Base-by-base conservation (phyloP, 2,113 vertebrate species). In the Chunga burmeisteri region DNA sequence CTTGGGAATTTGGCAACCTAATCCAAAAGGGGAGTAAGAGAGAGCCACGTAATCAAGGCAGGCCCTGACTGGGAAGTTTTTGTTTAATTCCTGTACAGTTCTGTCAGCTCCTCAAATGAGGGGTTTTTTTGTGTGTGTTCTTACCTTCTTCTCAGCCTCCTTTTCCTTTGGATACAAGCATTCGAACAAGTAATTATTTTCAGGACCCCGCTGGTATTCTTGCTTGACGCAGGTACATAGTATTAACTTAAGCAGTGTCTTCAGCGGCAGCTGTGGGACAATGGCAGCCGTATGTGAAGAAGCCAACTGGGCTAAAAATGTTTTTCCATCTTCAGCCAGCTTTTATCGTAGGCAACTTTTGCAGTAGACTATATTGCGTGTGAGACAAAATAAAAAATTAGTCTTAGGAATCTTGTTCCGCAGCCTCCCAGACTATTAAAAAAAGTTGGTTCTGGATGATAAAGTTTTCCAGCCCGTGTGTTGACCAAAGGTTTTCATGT, bases 161-260 rank as follows among this genome's bases (percentile, higher is more conserved):
- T 66, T 59, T 83, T 88, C 26, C 21, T 94, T 80, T 32, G 15
- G 44, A 34, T 71, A n/a, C n/a, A 46, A 66, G 27, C 25, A 62
- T 68, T 91, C 74, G 42, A 90, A 38, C 16, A 46, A 74, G 13
- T 70, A 62, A 70, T 87, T 91, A 49, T 94, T 88, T 96, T 77
- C 62, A 85, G 58, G 27, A 68, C 95, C 30, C 52, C 68, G 36
- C 27, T 66, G 26, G 16, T 52, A 18, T n/a, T 86, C 1, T 14
- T 87, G 22, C 30, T 86, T 74, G n/a, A 38, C 0, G 1, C 17
- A 20, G 25, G 10, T 42, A 67, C 2, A 0, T 36, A 56, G 19
- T 18, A 59, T 63, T 74, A 68, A 73, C 5, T 46, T 86, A 29
- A 74, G 32, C 17, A 42, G 11, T 52, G 32, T 77, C 73, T 90